These are phyloP conservation scores for Salpingus planirostris DNA, from an alignment of 2,888 invertebrate genomes.

Conservation along the genomic window DNA sequence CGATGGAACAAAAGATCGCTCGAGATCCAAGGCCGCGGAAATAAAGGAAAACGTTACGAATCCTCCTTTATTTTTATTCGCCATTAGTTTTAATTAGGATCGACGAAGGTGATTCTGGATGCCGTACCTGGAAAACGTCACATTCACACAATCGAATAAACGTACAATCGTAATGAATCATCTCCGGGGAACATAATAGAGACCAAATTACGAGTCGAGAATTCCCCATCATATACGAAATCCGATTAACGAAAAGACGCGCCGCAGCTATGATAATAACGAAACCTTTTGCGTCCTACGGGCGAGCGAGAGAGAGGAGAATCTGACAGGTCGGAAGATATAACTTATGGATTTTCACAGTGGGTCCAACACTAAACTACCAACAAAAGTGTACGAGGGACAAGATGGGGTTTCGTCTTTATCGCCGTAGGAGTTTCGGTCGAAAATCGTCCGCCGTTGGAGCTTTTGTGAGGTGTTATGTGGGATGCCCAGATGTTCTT, in stretches of 20 bases:
- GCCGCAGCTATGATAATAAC: conserved; percentile 5
- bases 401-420: conserved; percentile 3
- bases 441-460: conserved; percentile 4
- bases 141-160: too few relatives aligned
- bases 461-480: conserved; percentile 26
- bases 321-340: conserved; percentile 15
- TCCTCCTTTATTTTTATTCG: too few relatives aligned
- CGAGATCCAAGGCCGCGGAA: too few relatives aligned
- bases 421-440: conserved; percentile 1
- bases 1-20: too few relatives aligned
- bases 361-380: conserved; percentile 21
- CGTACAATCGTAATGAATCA: conserved; percentile 11
- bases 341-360: conserved; percentile 29
- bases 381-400: conserved; percentile 11
- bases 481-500: conserved; percentile 29
- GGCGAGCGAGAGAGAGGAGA: too few relatives aligned
- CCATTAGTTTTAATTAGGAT: too few relatives aligned
- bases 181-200: conserved; percentile 8
- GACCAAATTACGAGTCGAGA: conserved; percentile 9
- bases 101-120: too few relatives aligned
- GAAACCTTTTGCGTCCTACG: conserved; percentile 9
- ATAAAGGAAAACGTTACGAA: too few relatives aligned
- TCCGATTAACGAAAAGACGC: conserved; percentile 12
- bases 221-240: conserved; percentile 9
- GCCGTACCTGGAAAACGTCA: too few relatives aligned